Evolutionary conservation across 2,797 vertebrate species (phyloP).

Genomic region (Triplophysa bombifrons): DNA sequence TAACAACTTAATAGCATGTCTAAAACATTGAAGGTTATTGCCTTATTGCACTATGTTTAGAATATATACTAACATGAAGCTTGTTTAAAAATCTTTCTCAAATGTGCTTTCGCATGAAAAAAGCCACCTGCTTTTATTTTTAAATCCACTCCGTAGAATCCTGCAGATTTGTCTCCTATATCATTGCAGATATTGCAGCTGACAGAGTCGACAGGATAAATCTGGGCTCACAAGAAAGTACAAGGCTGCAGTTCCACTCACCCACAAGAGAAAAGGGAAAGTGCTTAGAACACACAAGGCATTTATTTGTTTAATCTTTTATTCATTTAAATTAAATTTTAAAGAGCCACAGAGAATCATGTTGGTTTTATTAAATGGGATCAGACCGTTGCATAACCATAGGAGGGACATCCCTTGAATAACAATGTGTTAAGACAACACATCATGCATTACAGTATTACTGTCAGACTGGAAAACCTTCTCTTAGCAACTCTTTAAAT

Average conservation of each 20-base stretch:
- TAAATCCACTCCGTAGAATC: background rate
- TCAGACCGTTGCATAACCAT: background rate
- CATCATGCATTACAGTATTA: background rate
- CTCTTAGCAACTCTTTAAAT: background rate
- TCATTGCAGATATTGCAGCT: background rate
- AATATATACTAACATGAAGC: too few species aligned
- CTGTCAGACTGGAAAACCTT: background rate
- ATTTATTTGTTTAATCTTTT: constrained; percentile 15
- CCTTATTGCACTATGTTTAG: too few species aligned
- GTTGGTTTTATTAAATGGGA: background rate
- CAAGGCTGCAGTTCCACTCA: background rate
- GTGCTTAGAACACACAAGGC: background rate
- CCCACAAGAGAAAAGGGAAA: background rate
- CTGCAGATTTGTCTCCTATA: background rate
- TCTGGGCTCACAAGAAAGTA: background rate
- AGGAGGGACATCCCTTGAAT: background rate
- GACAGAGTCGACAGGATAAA: background rate
- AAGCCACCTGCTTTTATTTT: too few species aligned
- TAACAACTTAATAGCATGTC: too few species aligned
- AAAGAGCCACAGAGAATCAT: background rate
- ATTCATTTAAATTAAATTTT: background rate
- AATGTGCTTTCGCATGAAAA: too few species aligned
- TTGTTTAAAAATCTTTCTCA: too few species aligned
- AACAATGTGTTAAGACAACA: background rate
- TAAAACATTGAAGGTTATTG: too few species aligned